A percentile compares a stretch with the other conserved stretches of the same genome.
These are phyloP conservation scores for Genyomyrus donnyi DNA, from an alignment of 2,113 vertebrate genomes.

Conservation along the genomic window DNA sequence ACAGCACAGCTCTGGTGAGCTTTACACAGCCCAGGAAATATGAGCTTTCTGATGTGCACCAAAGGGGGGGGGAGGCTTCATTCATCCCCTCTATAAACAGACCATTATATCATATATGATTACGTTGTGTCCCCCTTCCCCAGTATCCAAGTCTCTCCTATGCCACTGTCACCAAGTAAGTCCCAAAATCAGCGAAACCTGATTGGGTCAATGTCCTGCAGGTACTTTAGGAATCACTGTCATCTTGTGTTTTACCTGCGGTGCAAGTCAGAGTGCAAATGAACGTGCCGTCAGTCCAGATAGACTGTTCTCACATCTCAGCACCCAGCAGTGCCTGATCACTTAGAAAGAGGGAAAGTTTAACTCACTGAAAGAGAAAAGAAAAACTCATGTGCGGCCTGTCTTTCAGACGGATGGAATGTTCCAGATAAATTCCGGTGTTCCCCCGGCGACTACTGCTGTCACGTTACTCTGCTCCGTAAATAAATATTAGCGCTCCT, in stretches of 20 bases:
- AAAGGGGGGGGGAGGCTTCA: neutral
- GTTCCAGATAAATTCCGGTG: neutral
- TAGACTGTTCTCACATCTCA: slow-evolving; percentile 2
- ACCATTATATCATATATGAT: neutral
- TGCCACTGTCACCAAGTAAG: neutral
- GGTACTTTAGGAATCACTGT: neutral
- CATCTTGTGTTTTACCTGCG: neutral
- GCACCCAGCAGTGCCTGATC: neutral
- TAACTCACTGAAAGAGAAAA: neutral
- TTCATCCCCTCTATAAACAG: neutral
- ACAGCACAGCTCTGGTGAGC: neutral
- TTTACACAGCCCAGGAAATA: neutral
- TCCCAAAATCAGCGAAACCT: neutral
- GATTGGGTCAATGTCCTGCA: neutral
- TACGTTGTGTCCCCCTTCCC: neutral
- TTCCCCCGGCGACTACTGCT: slow-evolving; percentile 12
- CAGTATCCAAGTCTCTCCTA: neutral
- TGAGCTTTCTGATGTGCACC: neutral
- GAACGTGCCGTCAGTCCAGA: neutral
- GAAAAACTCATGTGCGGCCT: slow-evolving; percentile 21
- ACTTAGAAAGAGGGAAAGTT: neutral
- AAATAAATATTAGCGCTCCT: neutral
- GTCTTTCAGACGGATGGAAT: neutral
- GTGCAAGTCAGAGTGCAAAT: neutral
- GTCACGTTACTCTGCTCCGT: slow-evolving; percentile 18